Conservation (phyloP, 2,113 vertebrate genomes). For the Leiothrix lutea region DNA sequence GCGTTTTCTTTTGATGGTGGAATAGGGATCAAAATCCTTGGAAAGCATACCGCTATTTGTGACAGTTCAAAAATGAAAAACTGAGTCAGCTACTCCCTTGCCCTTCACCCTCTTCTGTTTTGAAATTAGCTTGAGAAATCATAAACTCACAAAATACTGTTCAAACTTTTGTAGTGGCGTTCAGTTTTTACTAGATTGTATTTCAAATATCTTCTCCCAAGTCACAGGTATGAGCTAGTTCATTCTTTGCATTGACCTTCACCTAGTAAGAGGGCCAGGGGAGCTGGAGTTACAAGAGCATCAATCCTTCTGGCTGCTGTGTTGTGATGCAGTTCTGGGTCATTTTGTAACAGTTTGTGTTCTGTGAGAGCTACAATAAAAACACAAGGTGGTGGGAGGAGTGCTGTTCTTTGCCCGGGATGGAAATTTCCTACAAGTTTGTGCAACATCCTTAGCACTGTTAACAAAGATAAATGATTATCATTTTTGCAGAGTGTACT, state of each 20-base stretch:
- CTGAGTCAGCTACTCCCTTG: neutral
- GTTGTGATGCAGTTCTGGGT: neutral
- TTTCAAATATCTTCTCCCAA: neutral
- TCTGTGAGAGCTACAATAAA: neutral
- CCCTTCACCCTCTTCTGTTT: neutral
- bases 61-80: neutral
- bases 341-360: neutral
- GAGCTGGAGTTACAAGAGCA: neutral
- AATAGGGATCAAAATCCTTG: neutral
- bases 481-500: neutral
- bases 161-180: neutral
- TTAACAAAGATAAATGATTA: neutral
- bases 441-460: neutral
- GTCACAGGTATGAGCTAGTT: neutral
- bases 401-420: neutral
- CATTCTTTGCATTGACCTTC: neutral
- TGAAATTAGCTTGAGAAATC: neutral
- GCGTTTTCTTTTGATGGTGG: neutral
- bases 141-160: neutral
- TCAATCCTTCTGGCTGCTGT: fast-evolving
- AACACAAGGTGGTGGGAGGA: neutral
- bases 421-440: constrained; percentile 25
- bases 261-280: fast-evolving
- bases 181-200: neutral
- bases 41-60: neutral